These are phyloP conservation scores for Trachymyrmex septentrionalis DNA, from an alignment of 1,140 invertebrate genomes.

Conservation along the genomic window DNA sequence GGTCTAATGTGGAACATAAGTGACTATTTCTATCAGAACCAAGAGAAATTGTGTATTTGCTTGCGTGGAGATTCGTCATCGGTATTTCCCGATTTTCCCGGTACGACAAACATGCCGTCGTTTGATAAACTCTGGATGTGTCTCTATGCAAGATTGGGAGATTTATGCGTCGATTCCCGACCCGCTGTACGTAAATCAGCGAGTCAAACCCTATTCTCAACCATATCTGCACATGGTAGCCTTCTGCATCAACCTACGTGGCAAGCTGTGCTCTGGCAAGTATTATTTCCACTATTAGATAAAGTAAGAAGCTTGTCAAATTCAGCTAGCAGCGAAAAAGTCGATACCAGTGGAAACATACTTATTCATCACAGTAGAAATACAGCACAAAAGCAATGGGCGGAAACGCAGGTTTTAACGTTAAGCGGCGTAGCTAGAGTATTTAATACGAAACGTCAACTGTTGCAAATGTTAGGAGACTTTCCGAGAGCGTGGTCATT, in stretches of 20 bases:
- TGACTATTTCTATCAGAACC: constrained; percentile 98
- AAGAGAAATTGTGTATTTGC: constrained; percentile 93
- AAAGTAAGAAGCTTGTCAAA: constrained; percentile 96
- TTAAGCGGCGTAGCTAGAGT: constrained; percentile 92
- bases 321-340: constrained; percentile 97
- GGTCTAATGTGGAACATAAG: constrained; percentile 99
- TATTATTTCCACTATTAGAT: constrained; percentile 98
- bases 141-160: constrained; percentile 95
- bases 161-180: constrained; percentile 97
- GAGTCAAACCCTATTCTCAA: constrained; percentile 99
- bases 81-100: constrained; percentile 94
- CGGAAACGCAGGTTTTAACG: constrained; percentile 96
- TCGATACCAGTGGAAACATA: constrained; percentile 96
- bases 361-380: constrained; percentile 99
- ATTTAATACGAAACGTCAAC: constrained; percentile 96
- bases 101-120: constrained; percentile 93
- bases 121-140: constrained; percentile 99
- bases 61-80: constrained; percentile 89
- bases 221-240: constrained; percentile 97
- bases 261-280: constrained; percentile 96
- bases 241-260: constrained; percentile 95
- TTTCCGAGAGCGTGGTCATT: constrained; percentile 97
- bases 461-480: constrained; percentile 94
- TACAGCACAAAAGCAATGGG: constrained; percentile 99
- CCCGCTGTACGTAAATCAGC: constrained; percentile 99